Base-by-base conservation (phyloP, 2,888 invertebrate genomes). In the Scaptomyza caliginosa region DNA sequence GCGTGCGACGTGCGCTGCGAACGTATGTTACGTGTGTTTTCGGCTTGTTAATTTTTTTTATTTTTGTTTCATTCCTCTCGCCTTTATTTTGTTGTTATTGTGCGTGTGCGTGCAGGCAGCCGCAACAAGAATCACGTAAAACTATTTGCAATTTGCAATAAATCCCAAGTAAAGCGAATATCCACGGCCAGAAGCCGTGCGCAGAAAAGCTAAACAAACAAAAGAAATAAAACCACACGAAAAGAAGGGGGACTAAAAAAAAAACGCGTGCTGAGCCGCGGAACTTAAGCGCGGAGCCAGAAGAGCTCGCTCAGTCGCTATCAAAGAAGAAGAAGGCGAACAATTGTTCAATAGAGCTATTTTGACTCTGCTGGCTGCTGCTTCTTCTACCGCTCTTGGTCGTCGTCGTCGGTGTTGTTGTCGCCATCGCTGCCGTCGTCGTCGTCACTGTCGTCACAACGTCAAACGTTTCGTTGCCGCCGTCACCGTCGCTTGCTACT, bases 21-120 rank as follows among this genome's bases (percentile, higher is more conserved):
- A 71, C 74, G 74, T 75, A 84, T 82, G 79, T 85, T 85, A 85
- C 86, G 81, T 81, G 85, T 81, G 82, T 80, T 81, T 85, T 81
- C 83, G 86, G 80, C 86, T 74, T 82, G 64, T 70, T 62, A 66
- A 74, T 55, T 68, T 73, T 43, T 46, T 81, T 59, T 43, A 46
- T 59, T 58, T 21, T 82, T 62, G 73, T 73, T 78, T 79, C 67
- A 63, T 65, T 74, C 59, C 67, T 63, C 57, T 62, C 13, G 45
- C 21, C 6, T 24, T 48, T 60, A 70, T 60, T 52, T 74, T 82
- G 66, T 78, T 71, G 67, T 83, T 77, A 77, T 66, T 72, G 64
- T 77, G 76, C 73, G 74, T 68, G 67, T 67, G 67, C 72, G 72
- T 72, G 67, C 45, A 46, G 52, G 32, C 62, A 52, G 34, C 19